Percentiles rank a stretch among this genome's conserved stretches.
Evolutionary conservation across 2,113 vertebrate species (phyloP).

Genomic region (Rhynchopsitta pachyrhyncha): DNA sequence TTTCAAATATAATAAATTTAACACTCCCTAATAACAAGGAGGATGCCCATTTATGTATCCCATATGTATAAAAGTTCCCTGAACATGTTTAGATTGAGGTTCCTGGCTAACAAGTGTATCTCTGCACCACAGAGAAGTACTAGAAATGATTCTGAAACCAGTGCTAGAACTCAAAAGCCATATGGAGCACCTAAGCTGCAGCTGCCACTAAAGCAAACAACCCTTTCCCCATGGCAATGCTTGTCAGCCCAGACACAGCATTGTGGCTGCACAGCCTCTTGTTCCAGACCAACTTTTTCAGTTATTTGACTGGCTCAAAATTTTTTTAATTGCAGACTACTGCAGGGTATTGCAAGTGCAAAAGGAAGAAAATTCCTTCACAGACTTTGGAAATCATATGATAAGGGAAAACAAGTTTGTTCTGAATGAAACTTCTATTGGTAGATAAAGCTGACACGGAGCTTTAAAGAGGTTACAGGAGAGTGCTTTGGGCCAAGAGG

Average conservation of each 20-base stretch:
- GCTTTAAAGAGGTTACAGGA: background rate
- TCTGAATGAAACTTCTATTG: background rate
- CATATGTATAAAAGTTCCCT: background rate
- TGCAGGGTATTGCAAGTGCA: background rate
- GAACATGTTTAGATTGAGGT: background rate
- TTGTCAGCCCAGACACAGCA: background rate
- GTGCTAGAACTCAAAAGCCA: background rate
- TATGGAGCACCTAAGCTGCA: background rate
- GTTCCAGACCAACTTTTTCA: background rate
- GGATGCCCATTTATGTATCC: background rate
- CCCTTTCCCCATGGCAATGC: background rate
- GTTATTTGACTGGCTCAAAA: background rate
- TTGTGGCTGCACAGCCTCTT: background rate
- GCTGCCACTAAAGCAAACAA: background rate
- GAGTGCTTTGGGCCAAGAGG: background rate
- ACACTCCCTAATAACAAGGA: background rate
- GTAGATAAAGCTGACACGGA: background rate
- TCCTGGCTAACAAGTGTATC: background rate
- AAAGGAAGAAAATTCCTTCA: background rate
- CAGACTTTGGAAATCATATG: background rate
- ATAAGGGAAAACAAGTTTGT: background rate
- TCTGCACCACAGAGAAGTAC: background rate
- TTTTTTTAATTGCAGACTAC: background rate
- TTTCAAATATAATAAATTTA: background rate
- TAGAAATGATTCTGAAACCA: background rate